These are phyloP conservation scores for Coptodon rendalli DNA, from an alignment of 2,113 vertebrate genomes.

Conservation along the genomic window DNA sequence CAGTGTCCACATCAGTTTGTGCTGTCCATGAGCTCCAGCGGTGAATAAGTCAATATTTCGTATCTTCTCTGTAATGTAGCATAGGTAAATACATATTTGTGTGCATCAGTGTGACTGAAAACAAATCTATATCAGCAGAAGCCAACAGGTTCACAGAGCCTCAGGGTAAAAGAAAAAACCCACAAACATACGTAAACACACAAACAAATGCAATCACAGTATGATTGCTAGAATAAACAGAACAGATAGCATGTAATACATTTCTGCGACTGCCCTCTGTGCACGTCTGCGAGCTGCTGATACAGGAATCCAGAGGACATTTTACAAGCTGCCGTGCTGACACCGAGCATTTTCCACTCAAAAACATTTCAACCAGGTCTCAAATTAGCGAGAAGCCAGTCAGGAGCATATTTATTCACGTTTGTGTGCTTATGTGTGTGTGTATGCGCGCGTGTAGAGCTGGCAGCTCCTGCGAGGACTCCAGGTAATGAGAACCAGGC, in stretches of 20 bases:
- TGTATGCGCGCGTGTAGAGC: background rate
- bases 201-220: background rate
- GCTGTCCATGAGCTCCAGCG: background rate
- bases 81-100: background rate
- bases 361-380: constrained; percentile 52
- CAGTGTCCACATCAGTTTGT: background rate
- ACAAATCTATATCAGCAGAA: background rate
- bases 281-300: constrained; percentile 23
- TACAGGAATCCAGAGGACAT: constrained; percentile 30
- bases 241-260: constrained; percentile 4
- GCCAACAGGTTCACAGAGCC: background rate
- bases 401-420: background rate
- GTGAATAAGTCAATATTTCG: background rate
- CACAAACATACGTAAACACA: background rate
- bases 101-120: background rate
- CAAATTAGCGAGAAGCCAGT: constrained; percentile 43
- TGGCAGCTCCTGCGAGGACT: constrained; percentile 15
- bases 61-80: background rate
- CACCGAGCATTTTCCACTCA: constrained; percentile 40
- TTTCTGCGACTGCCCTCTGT: background rate
- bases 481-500: constrained; percentile 59
- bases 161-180: background rate
- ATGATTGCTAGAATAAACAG: background rate
- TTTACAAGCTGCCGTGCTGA: constrained; percentile 53
- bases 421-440: background rate